Evolutionary conservation across 2,888 invertebrate species (phyloP).

Genomic region (Oligia latruncula): DNA sequence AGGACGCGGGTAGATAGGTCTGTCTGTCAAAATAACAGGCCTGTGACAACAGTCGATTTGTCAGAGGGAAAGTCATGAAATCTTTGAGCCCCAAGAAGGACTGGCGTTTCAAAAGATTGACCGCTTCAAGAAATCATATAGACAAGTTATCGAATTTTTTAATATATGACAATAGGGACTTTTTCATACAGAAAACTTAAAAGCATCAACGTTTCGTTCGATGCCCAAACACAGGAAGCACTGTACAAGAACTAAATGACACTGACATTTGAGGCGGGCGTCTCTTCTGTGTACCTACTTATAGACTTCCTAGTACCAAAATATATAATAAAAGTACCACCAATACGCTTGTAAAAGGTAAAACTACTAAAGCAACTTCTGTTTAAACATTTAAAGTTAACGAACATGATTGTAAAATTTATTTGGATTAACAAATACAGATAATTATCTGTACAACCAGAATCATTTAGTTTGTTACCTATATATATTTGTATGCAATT

Average conservation of each 20-base stretch:
- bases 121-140: background rate
- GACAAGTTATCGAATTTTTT: background rate
- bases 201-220: background rate
- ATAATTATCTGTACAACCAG: constrained; percentile 30
- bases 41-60: background rate
- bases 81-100: background rate
- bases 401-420: constrained; percentile 23
- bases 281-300: background rate
- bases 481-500: constrained; percentile 52
- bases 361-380: background rate
- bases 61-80: background rate
- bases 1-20: constrained; percentile 10
- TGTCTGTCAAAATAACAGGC: too few relatives aligned
- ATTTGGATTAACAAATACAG: constrained; percentile 31
- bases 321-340: background rate
- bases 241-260: background rate
- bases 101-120: background rate
- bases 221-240: background rate
- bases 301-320: background rate
- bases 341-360: background rate
- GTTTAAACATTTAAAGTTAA: constrained; percentile 19
- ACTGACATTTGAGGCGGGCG: background rate
- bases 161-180: background rate
- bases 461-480: constrained; percentile 28
- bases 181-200: background rate